Percentiles rank a stretch among this genome's conserved stretches.
These are phyloP conservation scores for Siniperca knerii DNA, from an alignment of 2,113 vertebrate species.

Conservation along the genomic window DNA sequence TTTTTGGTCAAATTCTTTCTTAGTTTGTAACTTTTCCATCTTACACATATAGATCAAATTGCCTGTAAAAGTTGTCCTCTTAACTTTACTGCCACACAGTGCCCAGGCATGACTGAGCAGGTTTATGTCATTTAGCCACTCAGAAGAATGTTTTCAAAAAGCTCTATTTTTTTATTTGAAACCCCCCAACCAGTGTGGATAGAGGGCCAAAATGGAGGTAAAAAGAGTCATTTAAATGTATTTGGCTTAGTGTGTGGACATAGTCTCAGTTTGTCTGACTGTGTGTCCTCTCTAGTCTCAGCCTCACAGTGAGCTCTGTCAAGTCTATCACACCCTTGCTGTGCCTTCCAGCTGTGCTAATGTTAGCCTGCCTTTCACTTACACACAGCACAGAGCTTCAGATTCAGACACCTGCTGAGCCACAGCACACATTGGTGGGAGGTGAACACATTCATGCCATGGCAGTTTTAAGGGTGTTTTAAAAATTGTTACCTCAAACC, in stretches of 20 bases:
- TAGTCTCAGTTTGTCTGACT: neutral
- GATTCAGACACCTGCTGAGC: conserved; percentile 40
- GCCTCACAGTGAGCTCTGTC: conserved; percentile 9
- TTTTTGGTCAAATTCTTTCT: neutral
- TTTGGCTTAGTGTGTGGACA: neutral
- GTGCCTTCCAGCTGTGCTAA: conserved; percentile 49
- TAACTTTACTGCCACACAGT: neutral
- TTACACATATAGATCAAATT: neutral
- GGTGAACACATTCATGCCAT: conserved; percentile 15
- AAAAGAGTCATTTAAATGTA: neutral
- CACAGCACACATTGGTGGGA: neutral
- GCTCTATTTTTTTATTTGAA: neutral
- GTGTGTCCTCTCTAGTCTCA: neutral
- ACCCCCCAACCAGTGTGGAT: neutral
- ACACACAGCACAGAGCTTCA: conserved; percentile 14
- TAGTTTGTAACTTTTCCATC: neutral
- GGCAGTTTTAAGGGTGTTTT: conserved; percentile 15
- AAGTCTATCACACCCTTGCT: conserved; percentile 31
- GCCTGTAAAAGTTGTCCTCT: neutral
- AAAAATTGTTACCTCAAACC: neutral
- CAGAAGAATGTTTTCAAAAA: neutral
- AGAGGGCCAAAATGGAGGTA: neutral
- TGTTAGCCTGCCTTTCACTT: conserved; percentile 20
- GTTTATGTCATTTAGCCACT: neutral
- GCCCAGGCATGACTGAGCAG: neutral